phyloP scores from a whole-genome alignment of 2,888 invertebrate genomes.

The Microdon myrmicae region DNA sequence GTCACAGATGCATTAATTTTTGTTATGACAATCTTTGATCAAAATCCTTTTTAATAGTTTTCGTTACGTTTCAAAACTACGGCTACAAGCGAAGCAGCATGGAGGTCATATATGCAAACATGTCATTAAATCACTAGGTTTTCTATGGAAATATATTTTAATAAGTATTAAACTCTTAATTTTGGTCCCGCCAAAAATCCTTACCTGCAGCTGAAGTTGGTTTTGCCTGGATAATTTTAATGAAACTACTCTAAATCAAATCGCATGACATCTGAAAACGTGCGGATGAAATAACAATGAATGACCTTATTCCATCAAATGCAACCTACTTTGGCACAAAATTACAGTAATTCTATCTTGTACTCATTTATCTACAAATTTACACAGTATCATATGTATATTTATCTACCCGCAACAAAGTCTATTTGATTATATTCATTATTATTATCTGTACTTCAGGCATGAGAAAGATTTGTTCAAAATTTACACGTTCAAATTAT shows the following conservation, averaged over 20 bases:
- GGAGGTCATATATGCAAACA: too few relatives aligned
- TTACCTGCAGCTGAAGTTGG: constrained; percentile 26
- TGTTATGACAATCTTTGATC: too few relatives aligned
- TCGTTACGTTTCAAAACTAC: too few relatives aligned
- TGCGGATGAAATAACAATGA: constrained; percentile 20
- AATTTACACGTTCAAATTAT: constrained; percentile 6
- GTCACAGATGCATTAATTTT: too few relatives aligned
- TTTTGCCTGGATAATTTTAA: constrained; percentile 12
- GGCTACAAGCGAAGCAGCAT: too few relatives aligned
- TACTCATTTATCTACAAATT: constrained; percentile 34
- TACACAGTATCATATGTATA: constrained; percentile 19
- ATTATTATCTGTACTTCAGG: constrained; percentile 7
- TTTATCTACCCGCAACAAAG: too few relatives aligned
- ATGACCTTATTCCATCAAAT: constrained; percentile 8
- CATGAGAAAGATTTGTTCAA: constrained; percentile 11
- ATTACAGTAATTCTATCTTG: neutral
- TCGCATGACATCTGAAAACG: constrained; percentile 26
- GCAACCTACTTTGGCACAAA: constrained; percentile 13
- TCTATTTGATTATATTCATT: neutral
- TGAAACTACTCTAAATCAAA: constrained; percentile 9
- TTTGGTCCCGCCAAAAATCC: constrained; percentile 1
- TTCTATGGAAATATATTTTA: neutral
- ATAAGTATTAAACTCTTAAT: constrained; percentile 9
- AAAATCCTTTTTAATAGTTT: too few relatives aligned
- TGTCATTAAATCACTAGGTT: too few relatives aligned